These are phyloP conservation scores for Acrocephalus scirpaceus DNA, from an alignment of 2,797 vertebrate species.

Conservation along the genomic window DNA sequence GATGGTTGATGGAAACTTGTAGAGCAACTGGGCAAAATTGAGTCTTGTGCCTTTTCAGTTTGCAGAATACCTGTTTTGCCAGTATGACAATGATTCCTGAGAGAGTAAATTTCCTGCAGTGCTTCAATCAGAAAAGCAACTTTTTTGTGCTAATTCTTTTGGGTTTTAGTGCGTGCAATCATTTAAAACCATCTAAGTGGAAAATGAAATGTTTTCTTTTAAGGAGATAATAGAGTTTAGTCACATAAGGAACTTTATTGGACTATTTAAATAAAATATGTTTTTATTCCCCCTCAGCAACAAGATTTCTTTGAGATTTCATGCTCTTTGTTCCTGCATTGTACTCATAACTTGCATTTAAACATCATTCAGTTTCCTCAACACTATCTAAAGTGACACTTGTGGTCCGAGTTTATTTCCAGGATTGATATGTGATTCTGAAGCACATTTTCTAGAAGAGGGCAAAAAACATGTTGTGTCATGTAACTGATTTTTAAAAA, in stretches of 20 bases:
- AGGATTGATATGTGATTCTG: neutral
- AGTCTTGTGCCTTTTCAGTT: conserved; percentile 76
- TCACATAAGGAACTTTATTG: conserved; percentile 72
- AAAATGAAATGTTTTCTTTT: conserved; percentile 53
- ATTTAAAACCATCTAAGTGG: conserved; percentile 68
- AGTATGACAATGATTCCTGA: conserved; percentile 35
- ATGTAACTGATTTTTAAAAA: conserved; percentile 6
- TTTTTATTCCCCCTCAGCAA: conserved; percentile 65
- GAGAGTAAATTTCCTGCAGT: conserved; percentile 61
- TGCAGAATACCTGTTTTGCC: conserved; percentile 62
- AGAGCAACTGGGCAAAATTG: conserved; percentile 54
- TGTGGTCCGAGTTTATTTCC: conserved; percentile 40
- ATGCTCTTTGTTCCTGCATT: conserved; percentile 66
- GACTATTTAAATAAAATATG: conserved; percentile 76
- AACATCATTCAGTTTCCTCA: conserved; percentile 2
- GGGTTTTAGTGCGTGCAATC: conserved; percentile 74
- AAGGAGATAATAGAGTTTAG: conserved; percentile 57
- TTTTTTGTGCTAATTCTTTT: conserved; percentile 48
- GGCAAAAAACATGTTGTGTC: conserved; percentile 12
- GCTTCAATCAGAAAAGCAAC: conserved; percentile 59
- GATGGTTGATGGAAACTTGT: conserved; percentile 58
- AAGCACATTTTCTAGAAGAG: conserved; percentile 48
- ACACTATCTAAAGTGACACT: conserved; percentile 24
- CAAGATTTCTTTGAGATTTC: conserved; percentile 54
- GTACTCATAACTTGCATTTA: conserved; percentile 62